Evolutionary conservation across 2,113 vertebrate species (phyloP).

Genomic region (Microtus oregoni): DNA sequence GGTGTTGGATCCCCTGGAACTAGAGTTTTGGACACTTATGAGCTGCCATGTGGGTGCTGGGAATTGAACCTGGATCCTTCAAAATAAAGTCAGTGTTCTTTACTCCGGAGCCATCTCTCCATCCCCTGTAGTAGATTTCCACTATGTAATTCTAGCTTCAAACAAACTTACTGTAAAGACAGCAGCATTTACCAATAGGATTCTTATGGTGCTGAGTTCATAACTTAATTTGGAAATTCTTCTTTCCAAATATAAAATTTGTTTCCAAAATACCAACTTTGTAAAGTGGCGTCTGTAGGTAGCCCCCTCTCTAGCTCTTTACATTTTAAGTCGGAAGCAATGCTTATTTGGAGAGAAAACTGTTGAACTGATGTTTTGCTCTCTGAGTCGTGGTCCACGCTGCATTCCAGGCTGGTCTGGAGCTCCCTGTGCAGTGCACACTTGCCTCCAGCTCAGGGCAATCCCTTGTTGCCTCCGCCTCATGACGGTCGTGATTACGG

Average conservation of each 20-base stretch:
- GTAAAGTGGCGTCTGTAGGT: background rate
- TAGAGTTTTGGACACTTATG: background rate
- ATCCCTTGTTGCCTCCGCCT: background rate
- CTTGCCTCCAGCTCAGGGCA: background rate
- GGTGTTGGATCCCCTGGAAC: background rate
- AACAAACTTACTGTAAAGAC: conserved; percentile 19
- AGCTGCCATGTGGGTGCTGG: background rate
- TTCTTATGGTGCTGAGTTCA: conserved; percentile 12
- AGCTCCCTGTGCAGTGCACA: too few relatives aligned
- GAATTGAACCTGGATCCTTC: background rate
- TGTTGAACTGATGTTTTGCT: background rate
- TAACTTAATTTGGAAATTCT: conserved; percentile 34
- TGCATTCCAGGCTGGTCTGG: background rate
- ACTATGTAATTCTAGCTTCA: conserved; percentile 4
- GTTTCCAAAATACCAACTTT: background rate
- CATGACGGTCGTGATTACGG: background rate
- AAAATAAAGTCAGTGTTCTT: background rate
- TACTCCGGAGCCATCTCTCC: background rate
- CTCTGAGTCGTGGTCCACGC: background rate
- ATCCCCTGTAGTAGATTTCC: background rate
- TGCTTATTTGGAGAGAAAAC: conserved; percentile 31
- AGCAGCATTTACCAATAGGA: background rate
- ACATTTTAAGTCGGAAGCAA: conserved; percentile 33
- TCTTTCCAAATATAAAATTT: conserved; percentile 17
- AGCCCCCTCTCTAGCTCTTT: background rate